Percentiles rank a stretch among this genome's conserved stretches.
Conservation (phyloP, 2,113 vertebrate species). For the Phyllopteryx taeniolatus region DNA sequence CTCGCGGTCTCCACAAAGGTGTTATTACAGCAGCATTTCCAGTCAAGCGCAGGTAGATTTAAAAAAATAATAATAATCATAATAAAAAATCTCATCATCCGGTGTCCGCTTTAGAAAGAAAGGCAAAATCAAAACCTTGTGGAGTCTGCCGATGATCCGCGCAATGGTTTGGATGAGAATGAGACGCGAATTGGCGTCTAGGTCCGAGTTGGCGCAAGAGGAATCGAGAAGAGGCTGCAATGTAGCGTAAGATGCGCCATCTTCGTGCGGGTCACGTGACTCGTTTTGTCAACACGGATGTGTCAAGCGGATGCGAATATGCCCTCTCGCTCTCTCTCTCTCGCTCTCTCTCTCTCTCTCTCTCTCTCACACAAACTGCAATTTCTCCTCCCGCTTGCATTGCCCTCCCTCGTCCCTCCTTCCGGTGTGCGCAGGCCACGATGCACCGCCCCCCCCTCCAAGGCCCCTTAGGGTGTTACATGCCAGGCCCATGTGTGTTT, state of each 20-base stretch:
- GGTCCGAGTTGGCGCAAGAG: constrained; percentile 30
- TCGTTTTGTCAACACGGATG: constrained; percentile 69
- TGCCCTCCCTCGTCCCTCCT: neutral
- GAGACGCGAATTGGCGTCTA: constrained; percentile 28
- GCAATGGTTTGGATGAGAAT: neutral
- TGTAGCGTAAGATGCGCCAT: constrained; percentile 69
- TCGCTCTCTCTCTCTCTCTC: constrained; percentile 16
- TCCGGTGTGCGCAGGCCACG: constrained; percentile 22
- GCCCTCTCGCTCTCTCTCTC: constrained; percentile 20
- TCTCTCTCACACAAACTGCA: constrained; percentile 32
- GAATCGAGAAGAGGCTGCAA: constrained; percentile 49
- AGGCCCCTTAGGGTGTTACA: constrained; percentile 12
- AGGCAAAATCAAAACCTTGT: neutral
- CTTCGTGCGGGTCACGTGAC: constrained; percentile 70
- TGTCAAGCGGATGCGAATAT: constrained; percentile 61
- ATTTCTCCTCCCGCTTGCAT: constrained; percentile 13
- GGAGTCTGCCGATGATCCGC: constrained; percentile 19
- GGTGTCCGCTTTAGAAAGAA: neutral
- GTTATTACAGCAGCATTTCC: constrained; percentile 45
- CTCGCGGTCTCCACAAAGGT: constrained; percentile 30
- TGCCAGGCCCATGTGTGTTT: constrained; percentile 33
- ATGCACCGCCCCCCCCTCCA: constrained; percentile 9
- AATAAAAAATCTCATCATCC: neutral
- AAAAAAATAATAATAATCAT: too few relatives aligned
- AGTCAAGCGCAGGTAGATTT: constrained; percentile 4